These are phyloP conservation scores for Clarias laeviceps DNA, from an alignment of 2,797 vertebrate genomes.

Conservation along the genomic window DNA sequence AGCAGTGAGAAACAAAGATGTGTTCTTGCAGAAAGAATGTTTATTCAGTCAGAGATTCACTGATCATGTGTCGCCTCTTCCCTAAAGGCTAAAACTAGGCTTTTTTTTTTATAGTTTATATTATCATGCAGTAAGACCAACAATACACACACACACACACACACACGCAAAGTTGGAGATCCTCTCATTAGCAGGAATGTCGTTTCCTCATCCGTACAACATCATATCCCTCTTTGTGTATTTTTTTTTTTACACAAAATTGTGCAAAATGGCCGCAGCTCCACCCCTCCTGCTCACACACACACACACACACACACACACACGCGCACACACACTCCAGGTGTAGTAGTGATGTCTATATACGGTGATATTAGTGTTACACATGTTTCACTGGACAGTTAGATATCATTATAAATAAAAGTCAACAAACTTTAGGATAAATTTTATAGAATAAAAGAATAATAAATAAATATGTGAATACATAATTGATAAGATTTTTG, in stretches of 20 bases:
- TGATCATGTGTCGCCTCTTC: not conserved
- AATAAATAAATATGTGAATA: not conserved
- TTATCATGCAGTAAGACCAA: slow-evolving; percentile 35
- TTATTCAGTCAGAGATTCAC: slow-evolving; percentile 28
- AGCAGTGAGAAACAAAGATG: not conserved
- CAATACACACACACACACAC: slow-evolving; percentile 15
- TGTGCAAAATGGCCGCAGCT: not conserved
- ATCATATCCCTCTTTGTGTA: not conserved
- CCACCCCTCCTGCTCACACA: not conserved
- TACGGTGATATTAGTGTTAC: not conserved
- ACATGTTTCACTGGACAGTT: not conserved
- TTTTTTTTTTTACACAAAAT: not conserved
- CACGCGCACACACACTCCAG: not conserved
- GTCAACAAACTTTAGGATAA: too few species aligned
- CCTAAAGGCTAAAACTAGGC: slow-evolving; percentile 1
- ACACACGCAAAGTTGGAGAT: slow-evolving; percentile 5
- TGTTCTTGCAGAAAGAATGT: slow-evolving; percentile 28
- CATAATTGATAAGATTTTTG: not conserved
- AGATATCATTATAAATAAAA: not conserved
- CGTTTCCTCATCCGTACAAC: not conserved
- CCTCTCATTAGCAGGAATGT: slow-evolving; percentile 13
- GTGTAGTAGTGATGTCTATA: not conserved
- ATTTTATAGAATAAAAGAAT: not conserved
- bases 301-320: slow-evolving; percentile 18
- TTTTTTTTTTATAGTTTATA: not conserved